phyloP scores from a whole-genome alignment of 2,113 vertebrate species.

The Perognathus longimembris region DNA sequence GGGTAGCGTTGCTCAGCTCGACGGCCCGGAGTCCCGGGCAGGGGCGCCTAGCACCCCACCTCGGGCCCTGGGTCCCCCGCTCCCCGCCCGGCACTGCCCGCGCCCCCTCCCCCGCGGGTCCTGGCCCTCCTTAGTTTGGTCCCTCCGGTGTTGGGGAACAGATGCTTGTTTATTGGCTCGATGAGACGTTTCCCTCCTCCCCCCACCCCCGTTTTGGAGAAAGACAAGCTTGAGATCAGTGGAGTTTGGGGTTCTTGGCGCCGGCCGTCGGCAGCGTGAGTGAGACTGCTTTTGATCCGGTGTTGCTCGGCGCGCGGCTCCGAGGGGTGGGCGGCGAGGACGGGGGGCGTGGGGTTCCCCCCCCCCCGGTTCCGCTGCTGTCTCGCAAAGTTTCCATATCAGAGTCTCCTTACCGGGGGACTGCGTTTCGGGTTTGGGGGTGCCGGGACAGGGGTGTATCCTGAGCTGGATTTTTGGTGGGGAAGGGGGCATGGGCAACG shows the following conservation, averaged over 20 bases:
- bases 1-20: not conserved
- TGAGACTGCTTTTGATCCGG: constrained; percentile 68
- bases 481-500: not conserved
- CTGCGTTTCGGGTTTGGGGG: constrained; percentile 30
- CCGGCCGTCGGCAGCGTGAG: constrained; percentile 39
- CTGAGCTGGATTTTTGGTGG: constrained; percentile 13
- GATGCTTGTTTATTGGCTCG: constrained; percentile 60
- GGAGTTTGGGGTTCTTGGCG: constrained; percentile 72
- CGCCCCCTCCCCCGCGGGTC: not conserved
- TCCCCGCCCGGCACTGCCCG: not conserved
- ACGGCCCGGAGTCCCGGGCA: not conserved
- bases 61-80: not conserved
- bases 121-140: not conserved
- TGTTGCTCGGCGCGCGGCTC: constrained; percentile 54
- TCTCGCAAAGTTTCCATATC: constrained; percentile 68
- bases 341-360: not conserved
- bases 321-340: not conserved
- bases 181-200: constrained; percentile 49
- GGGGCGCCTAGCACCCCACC: not conserved
- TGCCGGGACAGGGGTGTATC: not conserved
- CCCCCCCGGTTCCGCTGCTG: not conserved
- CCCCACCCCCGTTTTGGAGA: not conserved
- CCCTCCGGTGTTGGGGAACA: not conserved
- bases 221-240: constrained; percentile 35
- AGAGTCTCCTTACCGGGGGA: constrained; percentile 35